Conservation (phyloP, 2,797 vertebrate species). For the Mionectes olivaceus region DNA sequence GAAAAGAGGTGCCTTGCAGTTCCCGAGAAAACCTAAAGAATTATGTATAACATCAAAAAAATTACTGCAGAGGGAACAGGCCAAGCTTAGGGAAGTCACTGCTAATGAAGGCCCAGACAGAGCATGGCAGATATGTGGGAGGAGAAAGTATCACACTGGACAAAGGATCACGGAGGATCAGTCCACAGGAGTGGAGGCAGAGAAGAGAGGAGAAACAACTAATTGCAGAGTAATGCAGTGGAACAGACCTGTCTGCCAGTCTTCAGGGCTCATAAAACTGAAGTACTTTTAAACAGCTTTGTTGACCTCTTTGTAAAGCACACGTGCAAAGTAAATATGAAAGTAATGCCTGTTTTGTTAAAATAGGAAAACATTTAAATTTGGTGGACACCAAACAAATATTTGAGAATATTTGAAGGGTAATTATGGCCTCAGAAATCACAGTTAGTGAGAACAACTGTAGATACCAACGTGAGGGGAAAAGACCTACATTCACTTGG, state of each 20-base stretch:
- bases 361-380: background rate
- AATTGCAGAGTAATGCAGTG: background rate
- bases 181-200: background rate
- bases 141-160: background rate
- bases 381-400: background rate
- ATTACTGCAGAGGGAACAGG: background rate
- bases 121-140: background rate
- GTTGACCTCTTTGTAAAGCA: background rate
- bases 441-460: background rate
- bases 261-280: background rate
- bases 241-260: background rate
- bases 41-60: background rate
- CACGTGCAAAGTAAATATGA: background rate
- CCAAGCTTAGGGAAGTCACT: background rate
- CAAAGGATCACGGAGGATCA: background rate
- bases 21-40: background rate
- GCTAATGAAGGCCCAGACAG: background rate
- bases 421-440: background rate
- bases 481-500: constrained; percentile 54
- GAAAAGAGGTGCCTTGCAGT: background rate
- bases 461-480: constrained; percentile 60
- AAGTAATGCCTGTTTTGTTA: background rate
- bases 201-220: background rate
- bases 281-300: background rate
- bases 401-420: background rate